Percentiles rank a stretch among this genome's conserved stretches.
Conservation (phyloP, 2,113 vertebrate species). For the Antechinus flavipes region DNA sequence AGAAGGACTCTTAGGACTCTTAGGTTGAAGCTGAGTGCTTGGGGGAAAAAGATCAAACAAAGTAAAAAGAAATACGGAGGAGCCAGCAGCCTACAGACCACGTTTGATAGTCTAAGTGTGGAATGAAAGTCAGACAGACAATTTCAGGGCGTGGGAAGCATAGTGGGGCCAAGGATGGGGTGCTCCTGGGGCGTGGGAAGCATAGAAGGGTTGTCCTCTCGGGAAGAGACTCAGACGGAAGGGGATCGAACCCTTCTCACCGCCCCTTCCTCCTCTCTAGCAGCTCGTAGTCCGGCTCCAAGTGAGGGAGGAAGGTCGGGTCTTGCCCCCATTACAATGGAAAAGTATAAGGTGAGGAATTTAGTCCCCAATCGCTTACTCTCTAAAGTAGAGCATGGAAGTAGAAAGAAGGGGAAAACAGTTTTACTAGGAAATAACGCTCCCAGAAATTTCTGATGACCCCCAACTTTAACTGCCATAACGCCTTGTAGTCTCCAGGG, state of each 20-base stretch:
- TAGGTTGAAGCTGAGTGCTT: neutral
- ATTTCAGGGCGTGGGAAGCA: neutral
- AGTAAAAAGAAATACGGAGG: too few relatives aligned
- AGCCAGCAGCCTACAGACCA: too few relatives aligned
- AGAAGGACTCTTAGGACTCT: too few relatives aligned
- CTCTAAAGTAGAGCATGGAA: neutral
- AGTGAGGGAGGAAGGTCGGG: too few relatives aligned
- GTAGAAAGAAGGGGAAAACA: neutral
- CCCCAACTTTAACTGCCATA: neutral
- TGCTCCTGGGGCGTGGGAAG: neutral
- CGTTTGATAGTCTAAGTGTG: neutral
- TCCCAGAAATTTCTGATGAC: neutral
- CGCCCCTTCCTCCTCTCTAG: rapidly evolving
- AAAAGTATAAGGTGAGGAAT: constrained; percentile 73
- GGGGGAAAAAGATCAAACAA: too few relatives aligned
- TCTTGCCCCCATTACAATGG: constrained; percentile 37
- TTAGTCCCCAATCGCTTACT: neutral
- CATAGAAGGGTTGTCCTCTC: neutral
- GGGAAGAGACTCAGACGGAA: neutral
- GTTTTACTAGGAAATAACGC: neutral
- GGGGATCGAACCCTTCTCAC: neutral
- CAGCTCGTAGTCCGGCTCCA: too few relatives aligned
- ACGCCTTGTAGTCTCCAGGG: neutral
- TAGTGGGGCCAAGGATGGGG: neutral
- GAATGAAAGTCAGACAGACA: neutral